A percentile compares a stretch with the other conserved stretches of the same genome.
Evolutionary conservation across 2,113 vertebrate genomes (phyloP).

Genomic region (Promerops cafer): DNA sequence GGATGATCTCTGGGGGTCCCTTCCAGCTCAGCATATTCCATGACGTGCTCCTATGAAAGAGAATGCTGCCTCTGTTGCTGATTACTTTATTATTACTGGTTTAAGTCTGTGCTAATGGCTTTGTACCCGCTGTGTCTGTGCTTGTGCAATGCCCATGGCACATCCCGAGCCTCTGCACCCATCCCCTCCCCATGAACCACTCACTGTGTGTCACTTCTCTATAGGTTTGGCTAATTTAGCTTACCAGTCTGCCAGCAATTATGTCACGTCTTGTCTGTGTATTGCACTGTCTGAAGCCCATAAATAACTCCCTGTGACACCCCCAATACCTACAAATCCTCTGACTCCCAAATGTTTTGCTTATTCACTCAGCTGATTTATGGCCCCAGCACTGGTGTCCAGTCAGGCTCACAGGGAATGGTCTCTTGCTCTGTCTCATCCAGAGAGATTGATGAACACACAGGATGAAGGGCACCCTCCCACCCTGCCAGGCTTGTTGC

Average conservation of each 20-base stretch:
- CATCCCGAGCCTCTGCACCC: not conserved
- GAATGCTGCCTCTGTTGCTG: not conserved
- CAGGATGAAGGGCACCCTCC: not conserved
- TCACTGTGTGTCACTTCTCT: not conserved
- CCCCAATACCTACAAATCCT: not conserved
- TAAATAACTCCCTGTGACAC: constrained; percentile 4
- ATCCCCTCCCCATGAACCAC: not conserved
- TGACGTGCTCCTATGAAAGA: not conserved
- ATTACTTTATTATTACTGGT: not conserved
- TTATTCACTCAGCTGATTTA: constrained; percentile 22
- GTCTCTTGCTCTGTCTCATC: not conserved
- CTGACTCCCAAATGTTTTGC: constrained; percentile 7
- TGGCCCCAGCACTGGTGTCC: not conserved
- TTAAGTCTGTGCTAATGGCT: not conserved
- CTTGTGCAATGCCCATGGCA: not conserved
- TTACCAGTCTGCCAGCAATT: not conserved
- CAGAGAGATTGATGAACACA: not conserved
- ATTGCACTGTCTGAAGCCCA: not conserved
- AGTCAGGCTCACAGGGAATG: not conserved
- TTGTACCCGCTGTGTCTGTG: not conserved
- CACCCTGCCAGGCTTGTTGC: not conserved
- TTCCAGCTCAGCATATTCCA: not conserved
- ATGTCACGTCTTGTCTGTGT: not conserved
- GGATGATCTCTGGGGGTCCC: not conserved
- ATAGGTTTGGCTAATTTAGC: not conserved